A percentile compares a stretch with the other conserved stretches of the same genome.
These are phyloP conservation scores for Neelides sp. DNA, from an alignment of 1,140 invertebrate species.

Conservation along the genomic window DNA sequence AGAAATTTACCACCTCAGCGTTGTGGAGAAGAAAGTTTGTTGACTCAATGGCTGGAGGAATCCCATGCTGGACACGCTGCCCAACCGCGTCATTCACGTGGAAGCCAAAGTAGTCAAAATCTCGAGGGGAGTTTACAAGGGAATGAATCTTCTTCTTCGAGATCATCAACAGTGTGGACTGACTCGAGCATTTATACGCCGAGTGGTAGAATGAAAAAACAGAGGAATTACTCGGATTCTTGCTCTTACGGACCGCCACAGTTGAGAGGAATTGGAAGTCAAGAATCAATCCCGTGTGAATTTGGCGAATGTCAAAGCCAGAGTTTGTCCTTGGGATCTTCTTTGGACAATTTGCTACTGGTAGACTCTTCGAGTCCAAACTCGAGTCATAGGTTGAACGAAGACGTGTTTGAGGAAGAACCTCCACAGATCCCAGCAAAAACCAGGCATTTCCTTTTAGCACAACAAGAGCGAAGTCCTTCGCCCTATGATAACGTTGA, in stretches of 20 bases:
- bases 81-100: neutral
- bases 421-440: constrained; percentile 26
- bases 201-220: too few species aligned
- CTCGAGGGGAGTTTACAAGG: too few species aligned
- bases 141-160: neutral
- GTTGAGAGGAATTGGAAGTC: too few species aligned
- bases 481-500: constrained; percentile 30
- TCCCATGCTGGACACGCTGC: neutral
- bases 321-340: constrained; percentile 6
- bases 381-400: constrained; percentile 16
- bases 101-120: constrained; percentile 5
- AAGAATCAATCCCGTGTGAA: too few species aligned
- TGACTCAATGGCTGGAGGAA: constrained; percentile 23
- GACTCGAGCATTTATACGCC: too few species aligned
- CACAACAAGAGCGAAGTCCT: constrained; percentile 9
- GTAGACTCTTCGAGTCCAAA: constrained; percentile 28
- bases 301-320: too few species aligned
- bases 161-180: constrained; percentile 3
- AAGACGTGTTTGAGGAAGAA: constrained; percentile 11
- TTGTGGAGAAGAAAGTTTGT: too few species aligned
- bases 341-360: constrained; percentile 27
- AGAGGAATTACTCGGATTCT: too few species aligned
- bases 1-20: constrained; percentile 9
- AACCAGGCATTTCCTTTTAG: constrained; percentile 1
- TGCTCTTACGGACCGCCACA: too few species aligned